These are phyloP conservation scores for Pangasius mekongensis DNA, from an alignment of 2,797 vertebrate species.

Conservation along the genomic window DNA sequence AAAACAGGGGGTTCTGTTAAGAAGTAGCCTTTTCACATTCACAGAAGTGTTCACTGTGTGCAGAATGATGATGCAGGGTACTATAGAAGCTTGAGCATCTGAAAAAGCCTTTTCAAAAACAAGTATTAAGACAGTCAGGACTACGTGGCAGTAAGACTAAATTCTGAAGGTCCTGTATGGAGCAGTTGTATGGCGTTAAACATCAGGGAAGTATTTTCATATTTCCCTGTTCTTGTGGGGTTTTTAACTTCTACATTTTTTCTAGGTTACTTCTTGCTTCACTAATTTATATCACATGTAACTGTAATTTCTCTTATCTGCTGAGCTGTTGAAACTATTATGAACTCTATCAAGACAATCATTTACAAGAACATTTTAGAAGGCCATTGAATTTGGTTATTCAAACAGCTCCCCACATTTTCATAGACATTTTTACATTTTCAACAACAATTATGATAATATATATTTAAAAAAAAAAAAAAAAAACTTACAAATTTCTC, in stretches of 20 bases:
- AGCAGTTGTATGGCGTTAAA: background rate
- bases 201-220: background rate
- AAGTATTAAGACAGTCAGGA: background rate
- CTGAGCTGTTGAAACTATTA: background rate
- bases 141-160: background rate
- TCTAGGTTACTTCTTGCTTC: background rate
- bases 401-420: background rate
- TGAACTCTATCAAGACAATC: background rate
- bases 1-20: constrained; percentile 20
- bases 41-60: constrained; percentile 1
- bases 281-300: background rate
- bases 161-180: background rate
- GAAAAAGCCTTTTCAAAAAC: background rate
- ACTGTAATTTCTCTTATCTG: background rate
- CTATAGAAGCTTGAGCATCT: background rate
- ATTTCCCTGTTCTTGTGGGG: background rate
- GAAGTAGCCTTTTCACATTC: background rate
- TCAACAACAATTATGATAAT: background rate
- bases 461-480: background rate
- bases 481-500: constrained; percentile 94
- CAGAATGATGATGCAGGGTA: background rate
- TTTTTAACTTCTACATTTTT: background rate
- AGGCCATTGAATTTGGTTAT: background rate
- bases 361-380: background rate
- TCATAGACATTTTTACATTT: background rate